A percentile compares a stretch with the other conserved stretches of the same genome.
phyloP scores from a whole-genome alignment of 2,797 vertebrate species.

The Amblyraja radiata region DNA sequence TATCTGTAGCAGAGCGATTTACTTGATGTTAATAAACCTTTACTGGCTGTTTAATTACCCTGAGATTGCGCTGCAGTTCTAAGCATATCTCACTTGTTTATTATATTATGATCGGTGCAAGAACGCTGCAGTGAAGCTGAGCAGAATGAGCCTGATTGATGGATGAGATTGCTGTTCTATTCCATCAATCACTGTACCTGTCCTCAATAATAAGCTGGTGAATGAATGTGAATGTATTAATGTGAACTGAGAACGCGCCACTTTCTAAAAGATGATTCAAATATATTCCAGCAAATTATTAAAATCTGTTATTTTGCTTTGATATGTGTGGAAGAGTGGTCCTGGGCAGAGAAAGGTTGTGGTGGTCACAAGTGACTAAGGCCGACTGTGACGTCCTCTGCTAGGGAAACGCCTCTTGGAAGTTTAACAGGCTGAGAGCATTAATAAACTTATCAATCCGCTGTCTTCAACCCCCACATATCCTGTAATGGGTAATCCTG shows the following conservation, averaged over 20 bases:
- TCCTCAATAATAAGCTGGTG: slow-evolving; percentile 9
- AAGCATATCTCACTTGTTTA: slow-evolving; percentile 13
- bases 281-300: background rate
- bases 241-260: background rate
- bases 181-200: slow-evolving; percentile 11
- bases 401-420: background rate
- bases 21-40: background rate
- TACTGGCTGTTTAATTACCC: slow-evolving; percentile 15
- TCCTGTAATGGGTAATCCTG: slow-evolving; percentile 1
- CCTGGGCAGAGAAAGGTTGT: background rate
- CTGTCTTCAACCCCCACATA: background rate
- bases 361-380: background rate
- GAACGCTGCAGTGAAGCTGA: background rate
- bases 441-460: slow-evolving; percentile 22
- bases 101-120: background rate
- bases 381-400: background rate
- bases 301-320: background rate
- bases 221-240: background rate
- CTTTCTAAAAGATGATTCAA: slow-evolving; percentile 13
- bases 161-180: slow-evolving; percentile 19
- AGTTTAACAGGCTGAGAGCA: background rate
- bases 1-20: background rate
- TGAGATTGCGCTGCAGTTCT: slow-evolving; percentile 19
- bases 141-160: slow-evolving; percentile 14
- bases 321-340: background rate